Conservation (phyloP, 2,797 vertebrate species). For the Simalia tracyae region DNA sequence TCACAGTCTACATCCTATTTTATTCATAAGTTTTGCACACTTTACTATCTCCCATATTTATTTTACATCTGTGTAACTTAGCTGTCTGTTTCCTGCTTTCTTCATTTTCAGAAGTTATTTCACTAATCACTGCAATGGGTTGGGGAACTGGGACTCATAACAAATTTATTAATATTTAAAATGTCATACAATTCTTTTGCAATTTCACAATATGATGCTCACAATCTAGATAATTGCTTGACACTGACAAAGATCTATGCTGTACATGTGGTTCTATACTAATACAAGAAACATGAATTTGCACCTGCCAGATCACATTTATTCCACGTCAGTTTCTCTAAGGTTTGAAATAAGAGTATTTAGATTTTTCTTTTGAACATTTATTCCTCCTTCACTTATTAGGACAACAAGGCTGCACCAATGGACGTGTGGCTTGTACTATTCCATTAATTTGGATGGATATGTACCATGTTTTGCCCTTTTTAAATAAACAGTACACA, state of each 20-base stretch:
- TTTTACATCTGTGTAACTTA: no score
- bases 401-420: neutral
- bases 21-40: no score
- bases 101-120: no score
- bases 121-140: no score
- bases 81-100: no score
- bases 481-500: neutral
- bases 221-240: neutral
- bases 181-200: neutral
- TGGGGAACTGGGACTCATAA: no score
- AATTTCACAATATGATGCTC: neutral
- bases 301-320: neutral
- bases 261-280: neutral
- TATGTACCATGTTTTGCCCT: neutral
- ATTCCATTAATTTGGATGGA: neutral
- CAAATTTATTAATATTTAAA: neutral
- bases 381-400: neutral
- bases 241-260: neutral
- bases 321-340: neutral
- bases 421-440: neutral
- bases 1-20: no score
- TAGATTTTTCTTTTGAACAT: neutral
- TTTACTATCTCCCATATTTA: no score
- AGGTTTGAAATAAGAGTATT: neutral
- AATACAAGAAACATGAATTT: neutral